Conservation (phyloP, 1,140 invertebrate genomes). For the Magallana gigas region DNA sequence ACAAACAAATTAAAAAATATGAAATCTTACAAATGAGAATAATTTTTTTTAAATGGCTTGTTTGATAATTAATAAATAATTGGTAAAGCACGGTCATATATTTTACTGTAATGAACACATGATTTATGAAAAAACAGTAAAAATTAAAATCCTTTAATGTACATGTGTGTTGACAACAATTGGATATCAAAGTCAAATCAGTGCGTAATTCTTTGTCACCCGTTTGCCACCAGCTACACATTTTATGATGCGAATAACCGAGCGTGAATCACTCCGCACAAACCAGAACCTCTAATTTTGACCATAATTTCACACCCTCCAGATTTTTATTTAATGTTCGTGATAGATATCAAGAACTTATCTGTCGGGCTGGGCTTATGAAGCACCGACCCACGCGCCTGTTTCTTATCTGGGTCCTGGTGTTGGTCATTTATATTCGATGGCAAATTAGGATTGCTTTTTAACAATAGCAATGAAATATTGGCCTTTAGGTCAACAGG, state of each 20-base stretch:
- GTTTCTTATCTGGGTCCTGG: not conserved
- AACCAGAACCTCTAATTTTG: not conserved
- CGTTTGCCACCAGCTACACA: not conserved
- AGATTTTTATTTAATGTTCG: conserved; percentile 30
- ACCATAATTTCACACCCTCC: conserved; percentile 14
- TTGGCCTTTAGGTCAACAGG: conserved; percentile 25
- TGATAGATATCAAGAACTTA: not conserved
- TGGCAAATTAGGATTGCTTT: conserved; percentile 28
- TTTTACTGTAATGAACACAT: no score
- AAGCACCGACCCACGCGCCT: not conserved
- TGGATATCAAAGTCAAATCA: no score
- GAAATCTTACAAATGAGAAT: no score
- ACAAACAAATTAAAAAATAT: no score
- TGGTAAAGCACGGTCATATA: no score
- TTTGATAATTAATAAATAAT: no score
- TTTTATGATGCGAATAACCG: not conserved
- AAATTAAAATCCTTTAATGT: no score
- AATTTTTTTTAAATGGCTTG: no score
- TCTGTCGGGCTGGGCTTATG: not conserved
- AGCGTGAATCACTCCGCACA: not conserved
- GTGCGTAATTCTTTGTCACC: no score
- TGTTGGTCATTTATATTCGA: conserved; percentile 33
- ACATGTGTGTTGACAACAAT: no score
- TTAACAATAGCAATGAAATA: conserved; percentile 37
- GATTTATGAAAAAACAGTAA: no score